Conservation (phyloP, 2,797 vertebrate species). For the Pogonophryne albipinna region DNA sequence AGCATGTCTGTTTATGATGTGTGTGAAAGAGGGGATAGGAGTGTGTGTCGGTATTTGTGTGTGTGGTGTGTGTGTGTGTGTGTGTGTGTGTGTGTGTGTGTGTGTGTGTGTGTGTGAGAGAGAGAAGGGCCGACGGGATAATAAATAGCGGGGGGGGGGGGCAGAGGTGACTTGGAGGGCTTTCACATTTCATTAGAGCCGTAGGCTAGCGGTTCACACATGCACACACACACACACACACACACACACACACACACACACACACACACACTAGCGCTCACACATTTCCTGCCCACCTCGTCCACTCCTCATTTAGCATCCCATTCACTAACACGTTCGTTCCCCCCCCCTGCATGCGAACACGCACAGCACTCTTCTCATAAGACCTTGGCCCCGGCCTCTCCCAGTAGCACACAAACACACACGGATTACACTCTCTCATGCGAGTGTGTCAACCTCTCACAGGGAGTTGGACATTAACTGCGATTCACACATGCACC, state of each 20-base stretch:
- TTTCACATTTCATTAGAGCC: constrained; percentile 78
- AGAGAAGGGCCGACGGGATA: constrained; percentile 20
- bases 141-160: constrained; percentile 25
- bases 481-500: constrained; percentile 55
- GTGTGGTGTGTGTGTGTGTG: too few species aligned
- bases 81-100: too few species aligned
- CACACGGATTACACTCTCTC: constrained; percentile 41
- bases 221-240: constrained; percentile 26
- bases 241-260: constrained; percentile 50
- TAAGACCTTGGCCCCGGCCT: constrained; percentile 45
- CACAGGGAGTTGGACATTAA: constrained; percentile 48
- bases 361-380: constrained; percentile 48
- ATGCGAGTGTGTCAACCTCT: constrained; percentile 54
- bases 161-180: constrained; percentile 70
- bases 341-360: constrained; percentile 47
- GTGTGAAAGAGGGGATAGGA: constrained; percentile 33
- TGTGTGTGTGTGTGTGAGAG: not conserved
- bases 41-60: constrained; percentile 10
- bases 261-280: constrained; percentile 41
- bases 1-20: constrained; percentile 43
- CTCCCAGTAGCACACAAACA: constrained; percentile 35
- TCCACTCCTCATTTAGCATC: constrained; percentile 68
- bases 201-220: constrained; percentile 53
- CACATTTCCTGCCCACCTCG: constrained; percentile 57
- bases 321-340: constrained; percentile 50